phyloP scores from a whole-genome alignment of 2,113 vertebrate genomes.

The Aptenodytes patagonicus region DNA sequence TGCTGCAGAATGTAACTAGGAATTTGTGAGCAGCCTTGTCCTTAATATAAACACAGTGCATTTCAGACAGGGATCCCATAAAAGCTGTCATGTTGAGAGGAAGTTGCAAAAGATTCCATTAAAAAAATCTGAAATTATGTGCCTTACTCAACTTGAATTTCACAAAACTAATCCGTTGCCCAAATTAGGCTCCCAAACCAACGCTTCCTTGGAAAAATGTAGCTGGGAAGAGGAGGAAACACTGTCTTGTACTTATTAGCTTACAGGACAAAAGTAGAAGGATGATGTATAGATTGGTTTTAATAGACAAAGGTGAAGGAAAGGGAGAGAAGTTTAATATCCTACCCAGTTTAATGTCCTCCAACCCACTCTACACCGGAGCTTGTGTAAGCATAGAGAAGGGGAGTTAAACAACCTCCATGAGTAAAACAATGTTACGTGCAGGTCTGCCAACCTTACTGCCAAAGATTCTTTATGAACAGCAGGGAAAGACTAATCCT shows the following conservation, averaged over 20 bases:
- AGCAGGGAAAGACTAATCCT: background rate
- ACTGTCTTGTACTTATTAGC: background rate
- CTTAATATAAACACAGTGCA: background rate
- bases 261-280: background rate
- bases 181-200: background rate
- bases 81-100: background rate
- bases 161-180: background rate
- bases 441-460: background rate
- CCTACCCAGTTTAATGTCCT: background rate
- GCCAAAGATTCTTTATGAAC: background rate
- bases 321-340: background rate
- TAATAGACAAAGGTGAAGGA: background rate
- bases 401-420: background rate
- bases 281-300: background rate
- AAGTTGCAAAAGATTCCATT: background rate
- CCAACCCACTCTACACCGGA: background rate
- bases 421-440: background rate
- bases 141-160: background rate
- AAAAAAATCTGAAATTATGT: background rate
- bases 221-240: background rate
- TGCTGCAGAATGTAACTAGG: background rate
- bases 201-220: background rate
- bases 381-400: background rate
- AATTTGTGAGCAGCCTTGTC: background rate
- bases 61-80: background rate